Conservation (phyloP, 2,113 vertebrate species). For the Hemibates koningsi region DNA sequence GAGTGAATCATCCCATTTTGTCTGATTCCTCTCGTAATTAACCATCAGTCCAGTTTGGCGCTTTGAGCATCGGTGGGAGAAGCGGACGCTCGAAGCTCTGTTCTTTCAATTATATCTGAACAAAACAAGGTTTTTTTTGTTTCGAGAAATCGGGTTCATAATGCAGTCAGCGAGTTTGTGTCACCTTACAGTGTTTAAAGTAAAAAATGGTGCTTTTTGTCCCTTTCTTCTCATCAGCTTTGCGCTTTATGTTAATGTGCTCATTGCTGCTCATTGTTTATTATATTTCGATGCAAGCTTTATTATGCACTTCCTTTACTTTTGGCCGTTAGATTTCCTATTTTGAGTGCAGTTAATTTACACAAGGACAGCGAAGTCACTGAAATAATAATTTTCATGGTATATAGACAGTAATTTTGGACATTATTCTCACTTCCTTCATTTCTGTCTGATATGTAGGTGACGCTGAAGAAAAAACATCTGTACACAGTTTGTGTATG, state of each 20-base stretch:
- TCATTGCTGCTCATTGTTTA: background rate
- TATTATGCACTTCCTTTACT: background rate
- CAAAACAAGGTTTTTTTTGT: background rate
- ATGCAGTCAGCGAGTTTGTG: background rate
- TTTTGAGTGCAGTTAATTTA: background rate
- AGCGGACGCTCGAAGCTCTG: background rate
- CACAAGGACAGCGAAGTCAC: background rate
- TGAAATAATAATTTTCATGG: background rate
- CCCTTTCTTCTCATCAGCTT: background rate
- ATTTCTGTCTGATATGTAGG: rapidly evolving
- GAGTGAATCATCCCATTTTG: background rate
- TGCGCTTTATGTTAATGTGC: background rate
- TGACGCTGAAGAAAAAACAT: background rate
- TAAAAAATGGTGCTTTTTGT: too few species aligned
- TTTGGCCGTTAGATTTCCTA: background rate
- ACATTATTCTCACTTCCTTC: background rate
- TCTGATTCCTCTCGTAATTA: background rate
- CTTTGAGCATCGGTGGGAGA: background rate
- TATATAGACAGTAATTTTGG: background rate
- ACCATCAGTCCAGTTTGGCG: background rate
- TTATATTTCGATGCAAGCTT: background rate
- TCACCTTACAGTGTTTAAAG: background rate
- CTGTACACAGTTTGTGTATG: background rate
- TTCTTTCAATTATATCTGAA: background rate
- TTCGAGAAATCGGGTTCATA: rapidly evolving